Conservation (phyloP, 2,797 vertebrate genomes). For the Phylloscopus collybita region DNA sequence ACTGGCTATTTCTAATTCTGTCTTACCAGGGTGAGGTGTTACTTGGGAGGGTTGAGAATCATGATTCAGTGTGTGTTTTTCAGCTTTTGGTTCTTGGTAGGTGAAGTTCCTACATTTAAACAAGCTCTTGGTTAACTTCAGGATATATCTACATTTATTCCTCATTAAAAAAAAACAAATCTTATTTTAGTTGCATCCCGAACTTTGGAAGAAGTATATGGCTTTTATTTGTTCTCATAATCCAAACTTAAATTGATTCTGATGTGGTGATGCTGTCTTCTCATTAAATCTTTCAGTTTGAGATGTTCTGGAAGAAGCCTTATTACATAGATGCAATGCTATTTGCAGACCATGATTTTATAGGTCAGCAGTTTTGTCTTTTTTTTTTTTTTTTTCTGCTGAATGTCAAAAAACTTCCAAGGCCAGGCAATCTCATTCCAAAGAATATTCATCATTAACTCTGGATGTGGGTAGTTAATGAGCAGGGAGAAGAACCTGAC, state of each 20-base stretch:
- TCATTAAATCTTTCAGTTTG: not conserved
- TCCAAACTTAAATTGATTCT: slow-evolving; percentile 2
- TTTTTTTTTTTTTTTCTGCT: not conserved
- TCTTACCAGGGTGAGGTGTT: not conserved
- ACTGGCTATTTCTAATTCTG: not conserved
- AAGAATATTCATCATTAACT: not conserved
- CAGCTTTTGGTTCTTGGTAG: not conserved
- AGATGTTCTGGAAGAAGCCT: not conserved
- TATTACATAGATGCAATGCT: not conserved
- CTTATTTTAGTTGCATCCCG: not conserved
- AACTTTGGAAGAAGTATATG: not conserved
- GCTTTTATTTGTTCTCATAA: not conserved
- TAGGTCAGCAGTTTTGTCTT: not conserved
- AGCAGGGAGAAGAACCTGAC: not conserved
- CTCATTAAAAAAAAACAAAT: accelerated
- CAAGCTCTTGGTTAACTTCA: not conserved
- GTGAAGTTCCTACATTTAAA: not conserved
- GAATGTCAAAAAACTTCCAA: not conserved
- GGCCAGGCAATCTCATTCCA: not conserved
- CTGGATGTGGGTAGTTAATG: not conserved
- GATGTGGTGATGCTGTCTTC: not conserved
- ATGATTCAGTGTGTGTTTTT: not conserved
- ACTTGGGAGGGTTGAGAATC: not conserved
- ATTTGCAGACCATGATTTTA: not conserved
- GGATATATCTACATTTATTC: not conserved